Evolutionary conservation across 2,888 invertebrate species (phyloP).

Genomic region (Drosophila anomalata): DNA sequence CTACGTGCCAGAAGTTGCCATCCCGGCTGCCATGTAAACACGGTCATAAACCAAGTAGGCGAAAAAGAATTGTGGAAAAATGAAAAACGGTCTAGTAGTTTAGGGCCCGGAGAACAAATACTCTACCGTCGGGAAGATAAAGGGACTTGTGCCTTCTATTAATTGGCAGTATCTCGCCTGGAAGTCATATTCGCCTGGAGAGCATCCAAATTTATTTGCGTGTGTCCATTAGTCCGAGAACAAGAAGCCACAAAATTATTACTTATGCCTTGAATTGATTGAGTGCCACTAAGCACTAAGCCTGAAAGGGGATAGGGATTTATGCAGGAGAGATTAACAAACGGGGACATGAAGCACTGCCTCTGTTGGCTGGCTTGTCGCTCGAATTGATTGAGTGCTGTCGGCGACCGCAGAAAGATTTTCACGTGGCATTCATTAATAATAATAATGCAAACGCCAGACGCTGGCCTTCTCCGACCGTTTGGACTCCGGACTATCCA

Average conservation of each 20-base stretch:
- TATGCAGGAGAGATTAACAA: conserved; percentile 7
- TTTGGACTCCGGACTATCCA: background rate
- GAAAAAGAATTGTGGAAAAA: conserved; percentile 51
- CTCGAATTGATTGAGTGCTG: conserved; percentile 71
- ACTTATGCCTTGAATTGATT: conserved; percentile 43
- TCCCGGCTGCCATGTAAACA: conserved; percentile 60
- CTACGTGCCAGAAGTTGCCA: conserved; percentile 64
- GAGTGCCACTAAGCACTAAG: conserved; percentile 40
- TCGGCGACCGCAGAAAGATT: conserved; percentile 67
- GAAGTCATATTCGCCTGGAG: conserved; percentile 17
- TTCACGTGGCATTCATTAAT: conserved; percentile 79
- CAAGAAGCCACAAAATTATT: conserved; percentile 42
- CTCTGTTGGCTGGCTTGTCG: conserved; percentile 21
- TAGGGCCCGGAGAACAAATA: conserved; percentile 4
- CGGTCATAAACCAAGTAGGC: conserved; percentile 62
- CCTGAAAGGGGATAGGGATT: background rate
- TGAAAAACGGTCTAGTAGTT: conserved; percentile 42
- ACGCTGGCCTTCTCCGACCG: conserved; percentile 43
- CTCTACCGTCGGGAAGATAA: background rate
- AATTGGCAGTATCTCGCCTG: conserved; percentile 8
- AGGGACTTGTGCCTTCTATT: conserved; percentile 1
- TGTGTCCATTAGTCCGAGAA: conserved; percentile 26
- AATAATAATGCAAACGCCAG: conserved; percentile 70
- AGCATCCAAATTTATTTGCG: conserved; percentile 33
- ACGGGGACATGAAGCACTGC: conserved; percentile 9